Evolutionary conservation across 1,140 invertebrate species (phyloP), one percentile per base, ranked within the genome.

Genomic region (Spodoptera litura): DNA sequence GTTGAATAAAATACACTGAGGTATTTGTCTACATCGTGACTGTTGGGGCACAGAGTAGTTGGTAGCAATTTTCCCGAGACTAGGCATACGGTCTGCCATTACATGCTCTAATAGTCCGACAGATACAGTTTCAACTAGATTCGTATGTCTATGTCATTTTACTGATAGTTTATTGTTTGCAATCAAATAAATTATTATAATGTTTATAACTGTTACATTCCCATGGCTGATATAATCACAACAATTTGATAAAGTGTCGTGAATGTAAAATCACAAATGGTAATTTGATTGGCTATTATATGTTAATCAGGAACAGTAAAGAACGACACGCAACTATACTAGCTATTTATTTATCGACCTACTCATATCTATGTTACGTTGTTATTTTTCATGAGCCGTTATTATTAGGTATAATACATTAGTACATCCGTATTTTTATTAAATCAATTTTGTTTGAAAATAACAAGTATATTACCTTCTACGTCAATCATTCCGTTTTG

Each of bases 211-310:
- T 59, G 73, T 53, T 38, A 58, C 25, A 78, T 71, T 83, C 78
- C 73, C 80, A 81, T 85, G 77, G 68, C 61, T 75, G 76, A 81
- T 53, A 75, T 78, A 81, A 85, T 81, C 64, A 78, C 68, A 70
- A 79, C 78, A 77, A 81, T 83, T 80, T 84, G 73, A 83, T 81
- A 77, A 78, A 84, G 66, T 77, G 82, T 81, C 75, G 78, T 82
- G 84, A 85, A 87, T 76, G 79, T 81, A 79, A 81, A 84, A 77
- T 81, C 61, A 70, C 71, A 80, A 84, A 87, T 86, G 84, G 82
- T 86, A 87, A 89, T 89, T 74, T 84, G 76, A 87, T 83, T 80
- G 79, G 82, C 81, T 79, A 86, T 86, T 87, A 87, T 85, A 87
- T 85, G 83, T 79, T 86, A 87, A 89, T 89, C 86, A 78, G 79